A percentile compares a stretch with the other conserved stretches of the same genome.
Evolutionary conservation across 2,797 vertebrate species (phyloP).

Genomic region (Peromyscus melanophrys): DNA sequence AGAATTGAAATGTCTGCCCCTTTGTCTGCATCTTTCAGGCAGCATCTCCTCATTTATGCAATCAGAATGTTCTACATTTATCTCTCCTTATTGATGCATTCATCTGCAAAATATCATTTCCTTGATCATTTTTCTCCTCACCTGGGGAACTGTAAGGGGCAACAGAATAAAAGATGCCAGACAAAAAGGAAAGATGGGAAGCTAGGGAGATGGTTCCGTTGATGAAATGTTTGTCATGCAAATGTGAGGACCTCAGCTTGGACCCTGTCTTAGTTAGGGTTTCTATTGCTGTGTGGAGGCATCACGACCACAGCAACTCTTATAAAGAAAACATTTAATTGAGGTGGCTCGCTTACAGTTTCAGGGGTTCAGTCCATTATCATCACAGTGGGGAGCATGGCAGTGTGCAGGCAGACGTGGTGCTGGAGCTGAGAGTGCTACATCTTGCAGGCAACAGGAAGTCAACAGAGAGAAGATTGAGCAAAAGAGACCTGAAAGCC

Average conservation of each 20-base stretch:
- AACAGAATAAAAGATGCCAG: background rate
- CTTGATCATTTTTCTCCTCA: conserved; percentile 29
- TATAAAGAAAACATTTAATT: background rate
- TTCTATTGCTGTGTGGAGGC: background rate
- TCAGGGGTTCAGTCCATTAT: background rate
- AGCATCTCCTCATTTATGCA: background rate
- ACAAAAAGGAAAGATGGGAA: background rate
- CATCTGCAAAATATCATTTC: background rate
- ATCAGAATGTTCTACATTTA: background rate
- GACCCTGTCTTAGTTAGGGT: background rate
- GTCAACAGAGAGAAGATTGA: background rate
- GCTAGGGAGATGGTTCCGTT: background rate
- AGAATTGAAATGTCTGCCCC: background rate
- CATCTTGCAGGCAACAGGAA: background rate
- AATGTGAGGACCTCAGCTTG: background rate
- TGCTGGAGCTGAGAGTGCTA: background rate
- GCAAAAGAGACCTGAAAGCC: background rate
- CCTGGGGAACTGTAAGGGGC: background rate
- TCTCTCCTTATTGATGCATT: background rate
- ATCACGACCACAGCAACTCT: background rate
- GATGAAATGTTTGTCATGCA: background rate
- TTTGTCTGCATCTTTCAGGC: background rate
- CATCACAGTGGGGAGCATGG: background rate
- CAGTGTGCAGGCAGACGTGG: rapidly evolving
- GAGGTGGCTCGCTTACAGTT: background rate